These are phyloP conservation scores for Galerucella nymphaeae DNA, from an alignment of 2,888 invertebrate genomes.

Conservation along the genomic window DNA sequence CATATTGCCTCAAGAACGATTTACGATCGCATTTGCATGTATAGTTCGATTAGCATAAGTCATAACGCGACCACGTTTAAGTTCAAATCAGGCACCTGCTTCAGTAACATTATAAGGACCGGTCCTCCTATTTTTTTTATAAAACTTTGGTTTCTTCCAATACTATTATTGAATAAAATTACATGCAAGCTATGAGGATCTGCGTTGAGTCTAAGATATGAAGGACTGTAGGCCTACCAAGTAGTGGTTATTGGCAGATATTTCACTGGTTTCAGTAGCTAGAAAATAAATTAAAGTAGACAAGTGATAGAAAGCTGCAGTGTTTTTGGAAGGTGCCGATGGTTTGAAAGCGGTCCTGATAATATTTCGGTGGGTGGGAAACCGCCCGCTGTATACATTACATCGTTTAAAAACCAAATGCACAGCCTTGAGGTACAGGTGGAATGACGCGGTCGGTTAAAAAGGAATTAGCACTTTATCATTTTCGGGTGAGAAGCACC, in stretches of 20 bases:
- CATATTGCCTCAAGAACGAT: slow-evolving; percentile 47
- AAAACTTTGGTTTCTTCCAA: no score
- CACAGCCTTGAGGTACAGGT: slow-evolving; percentile 49
- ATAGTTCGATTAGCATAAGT: slow-evolving; percentile 48
- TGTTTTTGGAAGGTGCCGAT: neutral
- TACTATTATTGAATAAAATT: no score
- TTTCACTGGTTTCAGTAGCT: no score
- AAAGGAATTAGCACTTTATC: slow-evolving; percentile 46
- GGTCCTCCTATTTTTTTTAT: neutral
- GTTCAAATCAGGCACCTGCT: slow-evolving; percentile 39
- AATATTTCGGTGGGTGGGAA: slow-evolving; percentile 42
- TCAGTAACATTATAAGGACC: slow-evolving; percentile 5
- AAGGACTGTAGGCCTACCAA: no score
- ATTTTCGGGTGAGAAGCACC: slow-evolving; percentile 44
- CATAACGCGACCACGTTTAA: slow-evolving; percentile 46
- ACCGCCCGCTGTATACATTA: slow-evolving; percentile 18
- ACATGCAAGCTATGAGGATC: no score
- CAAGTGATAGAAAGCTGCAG: no score
- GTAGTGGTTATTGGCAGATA: no score
- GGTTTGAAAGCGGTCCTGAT: slow-evolving; percentile 4
- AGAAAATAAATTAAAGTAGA: no score
- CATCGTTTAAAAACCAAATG: slow-evolving; percentile 17
- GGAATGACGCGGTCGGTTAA: slow-evolving; percentile 40
- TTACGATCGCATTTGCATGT: slow-evolving; percentile 48
- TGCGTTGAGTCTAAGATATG: no score